Conservation (phyloP, 2,797 vertebrate genomes). For the Enteromius trimaculatus region DNA sequence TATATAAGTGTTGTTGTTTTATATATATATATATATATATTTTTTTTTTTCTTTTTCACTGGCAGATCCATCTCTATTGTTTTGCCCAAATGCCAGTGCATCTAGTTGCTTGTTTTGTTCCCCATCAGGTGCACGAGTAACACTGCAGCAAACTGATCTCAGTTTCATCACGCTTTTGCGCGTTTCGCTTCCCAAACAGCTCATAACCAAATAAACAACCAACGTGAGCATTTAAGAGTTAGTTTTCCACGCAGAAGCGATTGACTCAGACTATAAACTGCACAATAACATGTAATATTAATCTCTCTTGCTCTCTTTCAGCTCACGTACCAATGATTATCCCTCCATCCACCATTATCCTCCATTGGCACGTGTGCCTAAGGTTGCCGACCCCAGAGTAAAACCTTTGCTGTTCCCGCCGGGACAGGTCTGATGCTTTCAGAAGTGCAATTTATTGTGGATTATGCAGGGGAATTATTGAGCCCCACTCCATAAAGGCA, state of each 20-base stretch:
- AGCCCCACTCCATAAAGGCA: constrained; percentile 39
- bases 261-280: neutral
- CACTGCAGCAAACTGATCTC: neutral
- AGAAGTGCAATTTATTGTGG: constrained; percentile 43
- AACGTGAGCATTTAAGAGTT: neutral
- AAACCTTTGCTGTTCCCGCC: neutral
- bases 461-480: constrained; percentile 40
- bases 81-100: neutral
- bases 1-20: neutral
- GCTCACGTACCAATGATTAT: constrained; percentile 34
- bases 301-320: constrained; percentile 4
- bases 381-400: constrained; percentile 12
- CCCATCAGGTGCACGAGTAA: neutral
- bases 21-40: too few relatives aligned
- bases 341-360: constrained; percentile 12
- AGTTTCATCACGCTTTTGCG: neutral
- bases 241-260: neutral
- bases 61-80: neutral
- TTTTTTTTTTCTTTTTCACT: neutral
- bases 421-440: constrained; percentile 22
- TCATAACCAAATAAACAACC: constrained; percentile 15
- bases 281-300: constrained; percentile 24
- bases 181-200: neutral
- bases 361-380: constrained; percentile 1
- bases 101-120: neutral